Base-by-base conservation (phyloP, 2,797 vertebrate species). In the Notolepis coatsorum region DNA sequence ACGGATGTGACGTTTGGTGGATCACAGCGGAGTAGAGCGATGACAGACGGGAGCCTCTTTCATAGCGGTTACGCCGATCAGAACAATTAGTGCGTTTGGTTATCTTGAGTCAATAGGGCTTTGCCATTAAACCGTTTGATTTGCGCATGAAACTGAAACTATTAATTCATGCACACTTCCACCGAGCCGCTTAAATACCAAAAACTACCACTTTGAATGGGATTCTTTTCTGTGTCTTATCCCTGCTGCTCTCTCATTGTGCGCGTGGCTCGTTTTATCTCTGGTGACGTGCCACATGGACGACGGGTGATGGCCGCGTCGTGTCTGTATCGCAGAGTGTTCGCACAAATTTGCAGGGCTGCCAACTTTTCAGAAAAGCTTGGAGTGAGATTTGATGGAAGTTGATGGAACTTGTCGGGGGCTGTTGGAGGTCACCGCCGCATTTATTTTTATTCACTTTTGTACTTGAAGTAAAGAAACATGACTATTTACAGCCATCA, bases 171-270 rank as follows among this genome's bases (percentile, higher is more conserved):
- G 35, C 8, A 13, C n/a, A 43, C 20, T 56, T 46, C n/a, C n/a
- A 46, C 23, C 31, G n/a, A 41, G 39, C 18, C 3, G 21, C 25
- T 60, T 61, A 13, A 46, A 59, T 59, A 59, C 24, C 23, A 35
- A 65, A n/a, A 37, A 35, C 0, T 3, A 24, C 42, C 48, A 21
- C 20, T 5, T 15, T 30, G 5, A n/a, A n/a, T n/a, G n/a, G n/a
- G n/a, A n/a, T n/a, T n/a, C n/a, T n/a, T 6, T 61, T 51, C 50
- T 50, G 28, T 12, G 15, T 58, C 43, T 47, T 55, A 52, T 7
- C 33, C 20, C 17, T 23, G 13, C 57, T n/a, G n/a, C 43, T 50
- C n/a, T 61, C 13, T 24, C 12, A 3, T 37, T 10, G 54, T 48
- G 50, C 30, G 42, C 43, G 41, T 27, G 20, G 47, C 46, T 27